Conservation (phyloP, 2,888 invertebrate genomes). For the Eristalis tenax region DNA sequence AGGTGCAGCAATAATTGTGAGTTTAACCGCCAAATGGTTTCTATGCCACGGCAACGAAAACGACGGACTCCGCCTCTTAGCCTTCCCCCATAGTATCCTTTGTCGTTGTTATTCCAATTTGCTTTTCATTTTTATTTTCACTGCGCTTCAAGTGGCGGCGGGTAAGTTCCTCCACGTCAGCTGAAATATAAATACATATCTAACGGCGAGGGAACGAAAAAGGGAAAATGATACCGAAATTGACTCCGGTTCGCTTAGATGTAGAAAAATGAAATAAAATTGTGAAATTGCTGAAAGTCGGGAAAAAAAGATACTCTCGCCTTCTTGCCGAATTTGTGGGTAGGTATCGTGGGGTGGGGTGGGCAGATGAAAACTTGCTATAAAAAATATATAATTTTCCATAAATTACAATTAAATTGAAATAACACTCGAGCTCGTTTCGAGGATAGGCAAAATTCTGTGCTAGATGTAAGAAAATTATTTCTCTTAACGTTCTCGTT, state of each 20-base stretch:
- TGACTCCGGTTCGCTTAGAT: slow-evolving; percentile 20
- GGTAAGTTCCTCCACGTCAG: slow-evolving; percentile 34
- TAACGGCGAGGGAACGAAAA: neutral
- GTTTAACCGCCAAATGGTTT: slow-evolving; percentile 8
- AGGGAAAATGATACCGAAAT: slow-evolving; percentile 33
- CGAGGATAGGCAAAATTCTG: slow-evolving; percentile 27
- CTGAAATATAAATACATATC: slow-evolving; percentile 43
- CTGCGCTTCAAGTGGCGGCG: neutral
- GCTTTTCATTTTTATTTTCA: slow-evolving; percentile 10
- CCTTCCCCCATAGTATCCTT: neutral
- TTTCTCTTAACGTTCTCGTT: slow-evolving; percentile 50
- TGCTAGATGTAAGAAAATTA: slow-evolving; percentile 39
- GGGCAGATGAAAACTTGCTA: neutral
- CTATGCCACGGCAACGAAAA: neutral
- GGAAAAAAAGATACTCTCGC: neutral
- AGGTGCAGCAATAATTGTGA: slow-evolving; percentile 51
- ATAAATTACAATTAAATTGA: slow-evolving; percentile 70
- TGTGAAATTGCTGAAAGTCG: slow-evolving; percentile 21
- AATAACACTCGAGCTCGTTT: slow-evolving; percentile 57
- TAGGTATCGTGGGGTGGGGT: too few species aligned
- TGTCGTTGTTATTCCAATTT: slow-evolving; percentile 26
- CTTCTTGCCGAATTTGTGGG: neutral
- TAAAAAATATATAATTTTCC: slow-evolving; percentile 47
- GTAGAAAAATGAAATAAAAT: neutral
- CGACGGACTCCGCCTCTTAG: neutral